These are phyloP conservation scores for Hesperia comma DNA, from an alignment of 2,888 invertebrate species.

Conservation along the genomic window DNA sequence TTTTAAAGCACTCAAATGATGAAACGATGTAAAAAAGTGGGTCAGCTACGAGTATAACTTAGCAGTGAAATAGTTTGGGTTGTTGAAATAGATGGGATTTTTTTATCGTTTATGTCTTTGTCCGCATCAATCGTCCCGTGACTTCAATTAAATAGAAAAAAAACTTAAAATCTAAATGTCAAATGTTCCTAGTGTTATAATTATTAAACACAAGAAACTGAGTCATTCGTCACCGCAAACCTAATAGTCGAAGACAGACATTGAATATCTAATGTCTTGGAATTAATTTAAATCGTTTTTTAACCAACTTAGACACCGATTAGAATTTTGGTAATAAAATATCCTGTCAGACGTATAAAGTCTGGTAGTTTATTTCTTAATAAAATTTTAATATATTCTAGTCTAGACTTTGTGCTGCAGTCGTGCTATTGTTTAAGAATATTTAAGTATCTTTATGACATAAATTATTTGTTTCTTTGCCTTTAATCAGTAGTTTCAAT, in stretches of 20 bases:
- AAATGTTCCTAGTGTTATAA: slow-evolving; percentile 20
- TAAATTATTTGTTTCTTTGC: no score
- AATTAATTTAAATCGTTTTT: slow-evolving; percentile 30
- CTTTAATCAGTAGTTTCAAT: no score
- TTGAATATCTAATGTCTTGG: slow-evolving; percentile 31
- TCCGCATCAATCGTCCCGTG: background rate
- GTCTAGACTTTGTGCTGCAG: background rate
- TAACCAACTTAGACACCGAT: slow-evolving; percentile 2
- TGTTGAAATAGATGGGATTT: slow-evolving; percentile 13
- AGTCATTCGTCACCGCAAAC: slow-evolving; percentile 33
- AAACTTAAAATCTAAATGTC: slow-evolving; percentile 21
- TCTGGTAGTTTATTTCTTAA: slow-evolving; percentile 1
- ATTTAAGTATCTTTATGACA: no score
- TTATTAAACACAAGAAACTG: slow-evolving; percentile 28
- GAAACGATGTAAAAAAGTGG: no score
- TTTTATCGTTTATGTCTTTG: slow-evolving; percentile 2
- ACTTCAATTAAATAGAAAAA: slow-evolving; percentile 11
- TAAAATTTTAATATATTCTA: background rate
- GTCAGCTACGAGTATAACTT: no score
- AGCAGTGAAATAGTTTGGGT: background rate
- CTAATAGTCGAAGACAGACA: slow-evolving; percentile 30
- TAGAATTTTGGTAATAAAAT: slow-evolving; percentile 23
- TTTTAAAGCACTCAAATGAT: no score
- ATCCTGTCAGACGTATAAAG: slow-evolving; percentile 4
- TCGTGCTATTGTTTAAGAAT: no score